These are phyloP conservation scores for Xenopus petersii DNA, from an alignment of 2,797 vertebrate genomes.

Conservation along the genomic window DNA sequence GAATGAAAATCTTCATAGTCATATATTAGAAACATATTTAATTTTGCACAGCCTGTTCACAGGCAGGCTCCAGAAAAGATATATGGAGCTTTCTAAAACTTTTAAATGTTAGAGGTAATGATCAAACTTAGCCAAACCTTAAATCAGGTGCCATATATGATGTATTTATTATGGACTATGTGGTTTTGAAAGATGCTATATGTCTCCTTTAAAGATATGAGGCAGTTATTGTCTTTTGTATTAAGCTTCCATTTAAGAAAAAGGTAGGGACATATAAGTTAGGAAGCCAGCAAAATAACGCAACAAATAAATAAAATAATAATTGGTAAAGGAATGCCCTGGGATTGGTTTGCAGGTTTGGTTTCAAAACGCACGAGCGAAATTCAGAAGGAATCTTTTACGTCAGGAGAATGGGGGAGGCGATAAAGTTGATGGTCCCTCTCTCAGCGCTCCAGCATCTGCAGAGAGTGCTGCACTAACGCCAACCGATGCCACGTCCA, in stretches of 20 bases:
- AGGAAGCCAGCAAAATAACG: slow-evolving; percentile 59
- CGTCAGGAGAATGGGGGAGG: slow-evolving; percentile 99
- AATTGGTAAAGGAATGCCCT: slow-evolving; percentile 88
- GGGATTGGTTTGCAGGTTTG: slow-evolving; percentile 99
- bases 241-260: neutral
- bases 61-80: too few species aligned
- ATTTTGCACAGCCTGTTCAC: too few species aligned
- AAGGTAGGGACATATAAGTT: slow-evolving; percentile 46
- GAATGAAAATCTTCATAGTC: too few species aligned
- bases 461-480: slow-evolving; percentile 96
- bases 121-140: too few species aligned
- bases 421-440: slow-evolving; percentile 98
- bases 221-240: too few species aligned
- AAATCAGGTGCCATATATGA: too few species aligned
- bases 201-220: too few species aligned
- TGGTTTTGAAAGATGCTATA: too few species aligned
- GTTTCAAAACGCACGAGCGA: slow-evolving; percentile 99
- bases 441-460: slow-evolving; percentile 90
- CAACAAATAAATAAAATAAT: slow-evolving; percentile 54
- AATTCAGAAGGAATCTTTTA: slow-evolving; percentile 99
- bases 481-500: slow-evolving; percentile 96
- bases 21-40: too few species aligned
- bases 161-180: too few species aligned
- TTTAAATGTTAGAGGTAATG: too few species aligned
- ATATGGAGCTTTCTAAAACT: too few species aligned